Evolutionary conservation across 2,113 vertebrate genomes (phyloP).

Genomic region (Gallinago media): DNA sequence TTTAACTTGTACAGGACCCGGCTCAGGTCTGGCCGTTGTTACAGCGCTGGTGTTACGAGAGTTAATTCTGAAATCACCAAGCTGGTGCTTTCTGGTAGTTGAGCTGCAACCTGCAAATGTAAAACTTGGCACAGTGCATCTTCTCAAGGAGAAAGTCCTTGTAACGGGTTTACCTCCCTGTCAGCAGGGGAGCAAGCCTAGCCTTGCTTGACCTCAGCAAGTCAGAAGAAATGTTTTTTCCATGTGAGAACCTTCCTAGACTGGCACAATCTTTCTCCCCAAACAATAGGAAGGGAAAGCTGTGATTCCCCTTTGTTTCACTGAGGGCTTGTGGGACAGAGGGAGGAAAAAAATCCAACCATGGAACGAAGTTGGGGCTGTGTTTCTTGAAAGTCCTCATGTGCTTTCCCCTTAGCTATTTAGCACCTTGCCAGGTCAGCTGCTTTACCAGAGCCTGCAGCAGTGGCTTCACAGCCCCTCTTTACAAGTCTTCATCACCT

Average conservation of each 20-base stretch:
- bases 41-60: background rate
- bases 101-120: constrained; percentile 10
- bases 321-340: background rate
- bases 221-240: background rate
- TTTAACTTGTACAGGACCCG: background rate
- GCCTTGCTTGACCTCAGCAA: background rate
- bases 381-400: background rate
- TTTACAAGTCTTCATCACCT: constrained; percentile 45
- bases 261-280: background rate
- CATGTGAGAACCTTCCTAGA: background rate
- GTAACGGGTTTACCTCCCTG: background rate
- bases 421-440: constrained; percentile 32
- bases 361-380: background rate
- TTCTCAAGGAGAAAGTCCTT: constrained; percentile 10
- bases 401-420: background rate
- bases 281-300: background rate
- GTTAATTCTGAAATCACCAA: constrained; percentile 11
- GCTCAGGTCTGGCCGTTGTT: accelerated
- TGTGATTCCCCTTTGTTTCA: background rate
- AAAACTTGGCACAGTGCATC: background rate
- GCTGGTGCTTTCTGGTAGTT: background rate
- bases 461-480: constrained; percentile 40
- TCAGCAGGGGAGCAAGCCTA: background rate
- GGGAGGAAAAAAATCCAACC: background rate
- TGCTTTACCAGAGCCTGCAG: constrained; percentile 31